Evolutionary conservation across 2,797 vertebrate species (phyloP).

Genomic region (Crypturellus tataupa): DNA sequence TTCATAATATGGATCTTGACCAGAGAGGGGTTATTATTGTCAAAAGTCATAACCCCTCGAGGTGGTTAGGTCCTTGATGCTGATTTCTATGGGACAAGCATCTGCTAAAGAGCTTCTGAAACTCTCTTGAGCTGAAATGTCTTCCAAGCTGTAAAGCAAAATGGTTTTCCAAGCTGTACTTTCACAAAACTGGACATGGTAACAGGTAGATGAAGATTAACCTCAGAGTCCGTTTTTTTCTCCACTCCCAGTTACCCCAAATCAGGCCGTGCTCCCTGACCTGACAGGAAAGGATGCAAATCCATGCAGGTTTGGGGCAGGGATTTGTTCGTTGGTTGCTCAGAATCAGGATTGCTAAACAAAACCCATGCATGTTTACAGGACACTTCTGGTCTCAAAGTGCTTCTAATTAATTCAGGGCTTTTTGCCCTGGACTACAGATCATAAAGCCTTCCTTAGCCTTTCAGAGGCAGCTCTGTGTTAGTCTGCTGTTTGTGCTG

Average conservation of each 20-base stretch:
- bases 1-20: conserved; percentile 17
- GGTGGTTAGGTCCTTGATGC: not conserved
- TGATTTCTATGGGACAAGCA: not conserved
- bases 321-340: not conserved
- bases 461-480: not conserved
- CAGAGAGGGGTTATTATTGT: not conserved
- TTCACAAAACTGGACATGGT: not conserved
- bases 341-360: not conserved
- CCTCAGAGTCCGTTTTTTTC: not conserved
- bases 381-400: not conserved
- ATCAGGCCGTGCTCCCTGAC: not conserved
- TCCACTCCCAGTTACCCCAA: not conserved
- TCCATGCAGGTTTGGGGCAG: not conserved
- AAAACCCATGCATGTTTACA: not conserved
- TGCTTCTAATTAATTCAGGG: not conserved
- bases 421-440: not conserved
- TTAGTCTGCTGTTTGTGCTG: conserved; percentile 22
- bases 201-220: not conserved
- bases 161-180: not conserved
- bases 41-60: not conserved
- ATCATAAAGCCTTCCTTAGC: not conserved
- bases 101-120: conserved; percentile 8
- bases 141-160: not conserved
- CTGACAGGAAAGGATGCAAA: not conserved
- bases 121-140: not conserved